Conservation (phyloP, 2,888 invertebrate species). For the Kuschelorhynchus macadamiae region DNA sequence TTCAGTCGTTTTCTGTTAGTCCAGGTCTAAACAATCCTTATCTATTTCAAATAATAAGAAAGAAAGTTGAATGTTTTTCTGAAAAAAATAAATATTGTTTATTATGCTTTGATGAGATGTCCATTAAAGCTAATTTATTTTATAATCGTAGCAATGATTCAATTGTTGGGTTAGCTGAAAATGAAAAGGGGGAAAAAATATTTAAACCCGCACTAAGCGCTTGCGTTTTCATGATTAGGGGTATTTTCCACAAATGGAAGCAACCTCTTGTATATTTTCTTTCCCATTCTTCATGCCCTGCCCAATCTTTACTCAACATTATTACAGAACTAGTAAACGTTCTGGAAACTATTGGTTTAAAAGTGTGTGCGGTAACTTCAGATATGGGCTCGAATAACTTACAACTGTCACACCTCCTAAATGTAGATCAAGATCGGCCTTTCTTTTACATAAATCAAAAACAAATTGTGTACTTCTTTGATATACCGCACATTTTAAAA, state of each 20-base stretch:
- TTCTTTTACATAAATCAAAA: slow-evolving; percentile 22
- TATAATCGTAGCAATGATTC: too few relatives aligned
- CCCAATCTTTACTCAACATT: not conserved
- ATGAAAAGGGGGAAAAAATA: too few relatives aligned
- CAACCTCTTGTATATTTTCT: not conserved
- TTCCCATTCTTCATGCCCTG: too few relatives aligned
- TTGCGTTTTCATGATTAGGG: slow-evolving; percentile 12
- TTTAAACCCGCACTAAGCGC: slow-evolving; percentile 14
- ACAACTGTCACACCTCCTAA: slow-evolving; percentile 1
- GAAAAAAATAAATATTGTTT: too few relatives aligned
- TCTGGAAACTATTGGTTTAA: slow-evolving; percentile 12
- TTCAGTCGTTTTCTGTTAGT: too few relatives aligned
- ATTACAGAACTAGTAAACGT: not conserved
- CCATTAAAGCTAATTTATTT: too few relatives aligned
- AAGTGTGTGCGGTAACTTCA: slow-evolving; percentile 10
- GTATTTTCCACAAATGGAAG: slow-evolving; percentile 5
- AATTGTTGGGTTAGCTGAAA: not conserved
- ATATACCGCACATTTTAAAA: slow-evolving; percentile 31
- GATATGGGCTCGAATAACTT: slow-evolving; percentile 18
- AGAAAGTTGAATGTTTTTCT: too few relatives aligned
- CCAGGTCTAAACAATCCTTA: too few relatives aligned
- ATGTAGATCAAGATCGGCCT: slow-evolving; percentile 7
- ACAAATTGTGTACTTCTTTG: slow-evolving; percentile 27
- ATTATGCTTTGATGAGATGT: too few relatives aligned
- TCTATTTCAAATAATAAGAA: too few relatives aligned